These are phyloP conservation scores for Netelia virgata DNA, from an alignment of 2,888 invertebrate genomes.

Conservation along the genomic window DNA sequence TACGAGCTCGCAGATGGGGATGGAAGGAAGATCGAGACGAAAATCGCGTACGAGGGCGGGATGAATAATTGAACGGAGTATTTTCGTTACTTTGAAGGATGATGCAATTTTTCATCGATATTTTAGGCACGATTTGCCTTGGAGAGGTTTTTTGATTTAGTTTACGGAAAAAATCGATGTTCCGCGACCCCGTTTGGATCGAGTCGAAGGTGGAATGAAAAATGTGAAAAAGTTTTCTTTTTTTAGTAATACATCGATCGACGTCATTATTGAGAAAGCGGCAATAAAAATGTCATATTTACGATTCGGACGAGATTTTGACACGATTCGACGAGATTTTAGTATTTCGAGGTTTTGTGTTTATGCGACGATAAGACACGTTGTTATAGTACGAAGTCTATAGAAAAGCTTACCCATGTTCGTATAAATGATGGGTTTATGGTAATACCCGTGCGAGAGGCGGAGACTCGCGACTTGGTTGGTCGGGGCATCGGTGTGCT, in stretches of 20 bases:
- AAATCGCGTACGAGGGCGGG: background rate
- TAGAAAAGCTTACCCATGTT: constrained; percentile 72
- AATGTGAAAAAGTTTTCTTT: no score
- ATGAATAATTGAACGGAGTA: background rate
- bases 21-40: background rate
- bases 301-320: no score
- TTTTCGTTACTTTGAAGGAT: background rate
- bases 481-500: constrained; percentile 70
- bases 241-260: no score
- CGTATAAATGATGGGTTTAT: constrained; percentile 83
- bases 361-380: constrained; percentile 51
- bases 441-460: constrained; percentile 79
- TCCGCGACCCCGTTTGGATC: no score
- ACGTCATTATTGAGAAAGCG: no score
- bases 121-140: background rate
- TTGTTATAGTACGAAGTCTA: constrained; percentile 44
- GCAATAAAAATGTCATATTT: no score
- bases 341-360: constrained; percentile 76
- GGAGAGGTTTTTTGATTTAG: background rate
- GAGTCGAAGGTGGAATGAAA: no score
- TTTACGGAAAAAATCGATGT: background rate
- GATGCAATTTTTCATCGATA: background rate
- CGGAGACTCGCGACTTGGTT: constrained; percentile 70
- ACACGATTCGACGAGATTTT: constrained; percentile 64
- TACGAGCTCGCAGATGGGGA: background rate